Base-by-base conservation (phyloP, 1,140 invertebrate species). In the Caenorhabditis latens region DNA sequence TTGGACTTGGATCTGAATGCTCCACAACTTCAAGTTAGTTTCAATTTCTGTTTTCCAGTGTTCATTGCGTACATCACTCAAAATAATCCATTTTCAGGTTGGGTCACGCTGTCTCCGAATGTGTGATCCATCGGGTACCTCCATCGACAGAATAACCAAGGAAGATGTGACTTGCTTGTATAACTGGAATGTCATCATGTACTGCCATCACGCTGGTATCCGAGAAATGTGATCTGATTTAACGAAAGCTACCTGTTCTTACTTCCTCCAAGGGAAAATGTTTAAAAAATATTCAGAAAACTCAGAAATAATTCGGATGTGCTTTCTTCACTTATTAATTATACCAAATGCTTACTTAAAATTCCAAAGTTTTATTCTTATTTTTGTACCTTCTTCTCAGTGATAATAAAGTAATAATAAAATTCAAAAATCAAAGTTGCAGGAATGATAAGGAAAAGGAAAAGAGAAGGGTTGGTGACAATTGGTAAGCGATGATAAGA, bases 111-210 rank as follows among this genome's bases (percentile, higher is more conserved):
- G 89, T 43, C 88, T 89, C 14, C 84, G 89, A 63, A 82, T 89
- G 88, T 89, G 89, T 46, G 89, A 89, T 84, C 89, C 89, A 43
- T 85, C 87, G 11, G 89, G 89, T 16, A 89, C 84, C 40, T 32
- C 87, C n/a, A 65, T 89, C 7, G 89, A 89, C 4, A 86, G 65
- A 46, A 86, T 89, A 21, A 89, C 89, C n/a, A 88, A 86, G 19
- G 84, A 83, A 16, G 89, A 89, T 53, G 85, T 86, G 13, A 89
- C 88, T n/a, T 89, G 89, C 42, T 67, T 89, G 19, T 88, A 84
- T 46, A 89, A 89, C 55, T 89, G 87, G 87, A 89, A 89, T 46
- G 89, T 89, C 16, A 87, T 89, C 48, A 89, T 89, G 89, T 89
- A 89, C 57, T 89, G 89, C 79, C 89, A 89, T 63, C 89, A 89